Percentiles rank a stretch among this genome's conserved stretches.
Conservation (phyloP, 2,113 vertebrate species). For the Oceanites oceanicus region DNA sequence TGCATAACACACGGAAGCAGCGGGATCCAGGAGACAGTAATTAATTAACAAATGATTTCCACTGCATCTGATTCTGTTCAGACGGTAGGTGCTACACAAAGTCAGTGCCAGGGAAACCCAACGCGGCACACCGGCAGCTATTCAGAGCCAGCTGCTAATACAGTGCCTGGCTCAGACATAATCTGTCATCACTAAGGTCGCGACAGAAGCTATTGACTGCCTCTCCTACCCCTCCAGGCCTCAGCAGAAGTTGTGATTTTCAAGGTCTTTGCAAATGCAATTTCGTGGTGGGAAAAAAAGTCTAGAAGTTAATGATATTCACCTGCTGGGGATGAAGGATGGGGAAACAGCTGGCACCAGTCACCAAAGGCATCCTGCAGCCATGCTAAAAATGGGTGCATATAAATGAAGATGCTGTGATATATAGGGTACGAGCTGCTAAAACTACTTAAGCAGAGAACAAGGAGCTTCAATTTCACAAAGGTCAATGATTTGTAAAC, state of each 20-base stretch:
- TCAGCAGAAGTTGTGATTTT: not conserved
- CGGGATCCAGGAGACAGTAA: not conserved
- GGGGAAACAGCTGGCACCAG: not conserved
- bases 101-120: not conserved
- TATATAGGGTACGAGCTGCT: not conserved
- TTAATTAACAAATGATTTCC: conserved; percentile 12
- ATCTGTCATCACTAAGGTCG: not conserved
- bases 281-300: not conserved
- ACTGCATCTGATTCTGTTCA: not conserved
- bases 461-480: not conserved
- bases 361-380: not conserved
- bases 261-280: not conserved
- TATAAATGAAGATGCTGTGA: not conserved
- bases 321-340: not conserved
- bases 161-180: not conserved
- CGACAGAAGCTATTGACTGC: not conserved
- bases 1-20: not conserved
- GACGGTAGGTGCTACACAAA: not conserved
- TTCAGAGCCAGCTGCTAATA: not conserved
- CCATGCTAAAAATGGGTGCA: not conserved
- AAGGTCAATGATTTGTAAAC: not conserved
- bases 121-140: fast-evolving
- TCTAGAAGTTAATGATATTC: not conserved
- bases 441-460: not conserved
- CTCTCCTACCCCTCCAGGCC: not conserved